Evolutionary conservation across 2,113 vertebrate genomes (phyloP).

Genomic region (Epinephelus lanceolatus): DNA sequence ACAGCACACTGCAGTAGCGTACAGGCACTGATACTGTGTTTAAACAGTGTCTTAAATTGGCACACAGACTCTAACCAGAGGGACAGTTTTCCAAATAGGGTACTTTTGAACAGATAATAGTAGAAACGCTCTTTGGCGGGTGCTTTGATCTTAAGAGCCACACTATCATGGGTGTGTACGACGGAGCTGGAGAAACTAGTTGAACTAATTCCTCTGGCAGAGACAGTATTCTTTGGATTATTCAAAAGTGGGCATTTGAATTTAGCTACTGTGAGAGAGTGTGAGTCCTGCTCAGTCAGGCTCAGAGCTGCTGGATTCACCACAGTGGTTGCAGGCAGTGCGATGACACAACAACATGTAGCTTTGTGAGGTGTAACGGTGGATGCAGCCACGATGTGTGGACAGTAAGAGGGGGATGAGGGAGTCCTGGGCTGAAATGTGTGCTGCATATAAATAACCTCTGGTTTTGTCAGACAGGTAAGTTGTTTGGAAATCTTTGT

Average conservation of each 20-base stretch:
- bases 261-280: constrained; percentile 15
- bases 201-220: constrained; percentile 36
- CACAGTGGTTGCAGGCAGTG: neutral
- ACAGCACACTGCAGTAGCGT: neutral
- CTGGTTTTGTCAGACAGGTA: too few species aligned
- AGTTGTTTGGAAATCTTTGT: neutral
- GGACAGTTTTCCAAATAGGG: constrained; percentile 19
- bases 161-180: constrained; percentile 15
- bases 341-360: constrained; percentile 12
- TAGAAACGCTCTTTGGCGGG: constrained; percentile 28
- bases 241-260: constrained; percentile 44
- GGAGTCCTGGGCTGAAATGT: too few species aligned
- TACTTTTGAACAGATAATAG: constrained; percentile 29
- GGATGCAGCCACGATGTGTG: neutral
- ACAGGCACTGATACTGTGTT: constrained; percentile 20
- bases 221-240: constrained; percentile 26
- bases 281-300: neutral
- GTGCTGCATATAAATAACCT: too few species aligned
- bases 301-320: constrained; percentile 22
- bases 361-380: constrained; percentile 11
- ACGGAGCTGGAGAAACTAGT: constrained; percentile 25
- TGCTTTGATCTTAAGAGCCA: constrained; percentile 35
- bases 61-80: neutral
- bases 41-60: constrained; percentile 27
- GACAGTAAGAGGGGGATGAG: too few species aligned